These are phyloP conservation scores for Hydra vulgaris DNA, from an alignment of 30 jellyfish, hydroid and myxozoan species.

Conservation along the genomic window DNA sequence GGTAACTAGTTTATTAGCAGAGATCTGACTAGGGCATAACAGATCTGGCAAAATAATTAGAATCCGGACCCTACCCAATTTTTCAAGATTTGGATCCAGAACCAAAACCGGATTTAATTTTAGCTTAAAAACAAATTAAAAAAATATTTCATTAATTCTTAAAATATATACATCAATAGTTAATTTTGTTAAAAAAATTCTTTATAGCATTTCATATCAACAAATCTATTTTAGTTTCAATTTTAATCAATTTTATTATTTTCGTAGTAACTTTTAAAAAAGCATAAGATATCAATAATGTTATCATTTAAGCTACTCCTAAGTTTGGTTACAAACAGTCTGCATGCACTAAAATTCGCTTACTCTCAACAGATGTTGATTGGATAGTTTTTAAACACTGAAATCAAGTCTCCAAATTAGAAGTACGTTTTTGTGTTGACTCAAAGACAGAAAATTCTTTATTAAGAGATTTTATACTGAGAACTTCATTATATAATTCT, in stretches of 20 bases:
- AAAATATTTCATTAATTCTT: too few relatives aligned
- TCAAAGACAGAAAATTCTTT: background rate
- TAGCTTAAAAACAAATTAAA: background rate
- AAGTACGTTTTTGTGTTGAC: background rate
- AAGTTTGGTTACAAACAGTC: background rate
- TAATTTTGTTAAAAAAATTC: background rate
- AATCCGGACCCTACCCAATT: background rate
- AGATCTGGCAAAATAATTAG: background rate
- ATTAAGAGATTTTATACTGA: background rate
- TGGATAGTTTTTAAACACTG: background rate
- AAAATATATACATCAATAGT: background rate
- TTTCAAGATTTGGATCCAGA: background rate
- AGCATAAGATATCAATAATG: background rate
- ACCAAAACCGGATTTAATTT: background rate
- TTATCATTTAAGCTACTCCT: background rate
- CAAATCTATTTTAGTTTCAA: background rate
- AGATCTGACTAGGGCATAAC: background rate
- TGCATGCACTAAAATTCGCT: background rate
- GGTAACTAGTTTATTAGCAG: too few relatives aligned
- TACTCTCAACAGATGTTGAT: background rate
- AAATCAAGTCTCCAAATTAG: background rate
- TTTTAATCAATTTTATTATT: background rate
- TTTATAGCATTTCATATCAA: background rate
- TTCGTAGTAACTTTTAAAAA: background rate
- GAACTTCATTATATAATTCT: background rate